Evolutionary conservation across 1,140 invertebrate genomes (phyloP).

Genomic region (Artemia franciscana): DNA sequence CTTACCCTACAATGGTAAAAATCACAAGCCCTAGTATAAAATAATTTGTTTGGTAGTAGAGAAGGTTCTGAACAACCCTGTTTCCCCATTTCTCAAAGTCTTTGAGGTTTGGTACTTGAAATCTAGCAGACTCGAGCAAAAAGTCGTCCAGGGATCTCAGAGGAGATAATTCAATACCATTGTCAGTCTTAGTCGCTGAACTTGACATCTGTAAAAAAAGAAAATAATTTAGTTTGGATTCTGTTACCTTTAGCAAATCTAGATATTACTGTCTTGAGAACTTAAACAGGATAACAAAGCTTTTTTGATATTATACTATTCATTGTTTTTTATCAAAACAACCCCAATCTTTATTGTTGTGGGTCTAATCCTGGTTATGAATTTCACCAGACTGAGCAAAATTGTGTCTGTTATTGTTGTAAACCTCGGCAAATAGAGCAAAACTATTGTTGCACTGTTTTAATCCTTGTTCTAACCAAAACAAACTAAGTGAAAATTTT

Average conservation of each 20-base stretch:
- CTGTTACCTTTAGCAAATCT: neutral
- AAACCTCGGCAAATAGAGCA: too few species aligned
- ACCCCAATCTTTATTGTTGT: too few species aligned
- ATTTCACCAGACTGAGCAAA: too few species aligned
- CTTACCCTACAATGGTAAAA: conserved; percentile 44
- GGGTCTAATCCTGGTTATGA: too few species aligned
- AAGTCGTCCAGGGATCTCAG: conserved; percentile 51
- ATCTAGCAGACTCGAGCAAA: conserved; percentile 43
- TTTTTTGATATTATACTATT: too few species aligned
- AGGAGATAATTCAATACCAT: conserved; percentile 34
- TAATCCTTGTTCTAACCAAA: too few species aligned
- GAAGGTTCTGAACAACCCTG: conserved; percentile 50
- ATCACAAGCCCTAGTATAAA: conserved; percentile 39
- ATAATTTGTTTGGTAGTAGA: conserved; percentile 76
- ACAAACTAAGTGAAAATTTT: too few species aligned
- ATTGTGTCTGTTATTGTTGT: too few species aligned
- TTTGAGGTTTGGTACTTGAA: conserved; percentile 52
- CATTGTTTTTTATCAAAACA: too few species aligned
- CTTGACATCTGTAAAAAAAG: neutral
- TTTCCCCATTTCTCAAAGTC: conserved; percentile 61
- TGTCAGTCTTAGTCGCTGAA: neutral
- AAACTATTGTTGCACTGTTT: too few species aligned
- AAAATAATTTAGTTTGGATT: too few species aligned
- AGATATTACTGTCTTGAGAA: neutral
- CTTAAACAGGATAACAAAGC: too few species aligned